Base-by-base conservation (phyloP, 30 jellyfish, hydroid and myxozoan genomes). In the Rhopilema esculentum region DNA sequence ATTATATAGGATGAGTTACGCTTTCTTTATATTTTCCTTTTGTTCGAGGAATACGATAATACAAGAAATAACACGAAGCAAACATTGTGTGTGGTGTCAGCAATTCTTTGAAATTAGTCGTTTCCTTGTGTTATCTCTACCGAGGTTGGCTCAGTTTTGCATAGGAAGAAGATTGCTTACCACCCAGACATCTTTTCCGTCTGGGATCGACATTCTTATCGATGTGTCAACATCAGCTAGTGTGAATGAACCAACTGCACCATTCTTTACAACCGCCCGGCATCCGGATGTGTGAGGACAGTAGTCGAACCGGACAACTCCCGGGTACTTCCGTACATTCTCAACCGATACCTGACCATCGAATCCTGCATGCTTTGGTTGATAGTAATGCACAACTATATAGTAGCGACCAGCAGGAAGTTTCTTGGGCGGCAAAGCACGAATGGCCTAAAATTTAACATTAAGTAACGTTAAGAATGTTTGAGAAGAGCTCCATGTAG, bases 201-300 rank as follows among this genome's bases (percentile, higher is more conserved):
- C 73, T 4, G 97, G 98, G 17, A 94, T 85, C 52, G 75, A 79
- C 15, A 89, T 16, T 28, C 95, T 76, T 68, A 89, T 50, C 31
- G 84, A 32, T 20, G 97, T 80, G 1, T 53, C 76, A 1, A 66
- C 91, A 32, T 74, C 89, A 40, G 85, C 93, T 7, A 93, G 61
- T 0, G 91, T 70, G 57, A 22, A 93, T 2, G 69, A 80, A 83
- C 79, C 86, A 24, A 88, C 51, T 16, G 88, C 93, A 23, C 93
- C 81, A 48, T 79, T 74, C 89, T 74, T 90, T 28, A 95, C 90
- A 66, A 75, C 48, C 61, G 87, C 89, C 30, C 99, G 84, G 77
- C 99, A 95, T 23, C 99, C 99, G 30, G 80, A 84, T 50, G 91
- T 75, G 76, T 95, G 89, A 0, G 99, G 99, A 81, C 99, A 95